Evolutionary conservation across 2,797 vertebrate species (phyloP), one percentile per base, ranked within the genome.

Genomic region (Tympanoctomys barrerae): DNA sequence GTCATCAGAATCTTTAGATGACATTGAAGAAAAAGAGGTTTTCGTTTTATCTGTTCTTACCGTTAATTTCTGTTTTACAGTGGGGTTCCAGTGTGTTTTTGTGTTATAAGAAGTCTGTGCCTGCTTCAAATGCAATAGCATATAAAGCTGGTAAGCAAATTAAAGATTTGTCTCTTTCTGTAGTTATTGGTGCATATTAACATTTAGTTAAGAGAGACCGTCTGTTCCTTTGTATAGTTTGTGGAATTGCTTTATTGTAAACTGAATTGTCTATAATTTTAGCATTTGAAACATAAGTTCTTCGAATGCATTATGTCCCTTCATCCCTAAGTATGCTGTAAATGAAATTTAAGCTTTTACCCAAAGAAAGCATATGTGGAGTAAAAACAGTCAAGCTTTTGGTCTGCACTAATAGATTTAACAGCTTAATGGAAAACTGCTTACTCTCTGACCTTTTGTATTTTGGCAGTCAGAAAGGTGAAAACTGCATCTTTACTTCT

Each of bases 91-190:
- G 97, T 96, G 99, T 99, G 75, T 99, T 99, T 98, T 98, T 99
- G 89, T 99, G 99, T 98, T 99, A 99, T 96, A 99, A 99, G 99
- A 99, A 99, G 97, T 99, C 99, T 4, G 99, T 99, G 26, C 99
- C 99, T 75, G 99, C 99, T 33, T 99, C 99, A 95, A 99, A 99
- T 96, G 99, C 99, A 95, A 99, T 99, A 98, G 99, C 99, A 24
- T 99, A 99, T 98, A 99, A 99, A 98, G 99, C 99, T 73, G 99
- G 99, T 99, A 98, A 99, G 99, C 99, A 93, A 96, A 96, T 91
- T 96, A 57, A 92, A 90, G 59, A 84, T 54, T 89, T 86, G 3
- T 85, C 1, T 78, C 46, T 78, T 6, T 87, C 28, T 91, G 0
- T 95, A 80, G 42, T 78, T 90, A 81, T 31, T 90, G 26, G n/a